phyloP scores from a whole-genome alignment of 2,113 vertebrate genomes.

The Mystacornis crossleyi region DNA sequence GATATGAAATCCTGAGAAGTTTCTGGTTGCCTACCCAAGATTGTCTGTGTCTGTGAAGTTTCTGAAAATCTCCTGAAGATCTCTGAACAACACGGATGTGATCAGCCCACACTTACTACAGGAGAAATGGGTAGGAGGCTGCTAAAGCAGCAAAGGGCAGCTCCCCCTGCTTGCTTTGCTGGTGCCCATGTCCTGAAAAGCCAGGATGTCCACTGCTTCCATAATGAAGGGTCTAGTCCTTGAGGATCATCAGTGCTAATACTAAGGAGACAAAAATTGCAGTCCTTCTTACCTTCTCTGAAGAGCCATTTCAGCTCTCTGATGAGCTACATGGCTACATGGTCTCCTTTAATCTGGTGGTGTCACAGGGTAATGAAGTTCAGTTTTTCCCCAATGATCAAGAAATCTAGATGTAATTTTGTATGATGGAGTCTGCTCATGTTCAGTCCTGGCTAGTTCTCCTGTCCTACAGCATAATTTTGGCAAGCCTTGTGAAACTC shows the following conservation, averaged over 20 bases:
- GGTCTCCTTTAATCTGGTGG: neutral
- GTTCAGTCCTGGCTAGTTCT: neutral
- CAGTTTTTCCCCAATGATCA: neutral
- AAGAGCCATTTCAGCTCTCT: neutral
- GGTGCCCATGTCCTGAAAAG: neutral
- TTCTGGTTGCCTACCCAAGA: neutral
- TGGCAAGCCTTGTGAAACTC: accelerated
- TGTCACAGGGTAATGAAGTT: neutral
- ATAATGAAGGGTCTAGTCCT: neutral
- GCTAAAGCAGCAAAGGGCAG: neutral
- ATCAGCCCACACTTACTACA: neutral
- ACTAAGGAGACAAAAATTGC: neutral
- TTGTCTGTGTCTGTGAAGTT: neutral
- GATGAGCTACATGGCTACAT: neutral
- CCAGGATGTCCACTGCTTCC: neutral
- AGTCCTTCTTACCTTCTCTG: neutral
- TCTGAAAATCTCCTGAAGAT: neutral
- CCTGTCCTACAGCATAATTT: neutral
- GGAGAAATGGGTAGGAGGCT: neutral
- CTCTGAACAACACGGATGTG: neutral
- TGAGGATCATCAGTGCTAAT: neutral
- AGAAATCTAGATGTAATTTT: neutral
- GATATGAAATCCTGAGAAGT: neutral
- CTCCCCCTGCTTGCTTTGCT: neutral
- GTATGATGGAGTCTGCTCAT: neutral